Evolutionary conservation across 2,113 vertebrate species (phyloP), one percentile per base, ranked within the genome.

Genomic region (Eptesicus fuscus): DNA sequence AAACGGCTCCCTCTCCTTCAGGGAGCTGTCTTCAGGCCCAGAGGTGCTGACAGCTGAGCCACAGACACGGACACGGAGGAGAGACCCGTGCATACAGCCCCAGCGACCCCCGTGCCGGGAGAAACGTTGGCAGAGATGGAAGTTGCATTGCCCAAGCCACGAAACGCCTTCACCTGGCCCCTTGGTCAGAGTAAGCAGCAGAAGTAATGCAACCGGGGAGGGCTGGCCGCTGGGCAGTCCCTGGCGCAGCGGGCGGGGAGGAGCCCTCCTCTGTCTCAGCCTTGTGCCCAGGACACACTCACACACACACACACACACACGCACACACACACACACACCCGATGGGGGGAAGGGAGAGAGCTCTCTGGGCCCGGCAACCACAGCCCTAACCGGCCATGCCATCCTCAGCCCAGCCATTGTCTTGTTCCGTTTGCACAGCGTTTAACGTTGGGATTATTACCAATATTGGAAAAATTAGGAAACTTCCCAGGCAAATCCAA

Each of bases 61-160:
- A 0, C 16, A 79, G 32, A 77, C 30, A 35, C 30, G 17, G 47
- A 22, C 7, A 32, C 40, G 28, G 77, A 71, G 25, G 30, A 12
- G 28, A 28, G 0, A 1, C 4, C 53, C 67, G 0, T 23, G 25
- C 1, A 1, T 2, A 11, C 5, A 6, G 22, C 18, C n/a, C 42
- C 18, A 6, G 37, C 18, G 25, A 47, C 12, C 13, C 13, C 47
- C 47, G 47, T 49, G 47, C 49, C 20, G 2, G 4, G 40, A 32
- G 5, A 77, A 32, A 13, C 42, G 35, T 35, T 20, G 65, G 82
- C 76, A 42, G 37, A 78, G 23, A 63, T 13, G 18, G 44, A 80
- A 80, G 32, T 47, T n/a, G 1, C 32, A 23, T 22, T 7, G 20
- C 9, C 37, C 9, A 9, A 70, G 59, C 42, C 80, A 56, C 22